phyloP scores from a whole-genome alignment of 2,888 invertebrate species.

The Stegana nigrithorax region DNA sequence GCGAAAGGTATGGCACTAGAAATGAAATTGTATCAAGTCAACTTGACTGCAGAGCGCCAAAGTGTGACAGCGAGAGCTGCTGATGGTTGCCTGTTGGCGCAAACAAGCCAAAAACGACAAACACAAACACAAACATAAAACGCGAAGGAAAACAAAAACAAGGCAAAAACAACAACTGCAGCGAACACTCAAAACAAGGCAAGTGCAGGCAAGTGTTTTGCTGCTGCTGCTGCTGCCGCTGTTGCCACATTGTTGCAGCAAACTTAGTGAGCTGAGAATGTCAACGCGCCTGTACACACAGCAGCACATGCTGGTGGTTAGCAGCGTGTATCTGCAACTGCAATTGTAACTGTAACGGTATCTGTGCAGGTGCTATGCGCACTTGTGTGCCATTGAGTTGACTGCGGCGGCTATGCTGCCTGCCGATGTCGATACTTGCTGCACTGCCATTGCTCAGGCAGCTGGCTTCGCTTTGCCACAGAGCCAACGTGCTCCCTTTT shows the following conservation, averaged over 20 bases:
- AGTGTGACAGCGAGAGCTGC: background rate
- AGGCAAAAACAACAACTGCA: background rate
- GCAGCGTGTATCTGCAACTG: too few species aligned
- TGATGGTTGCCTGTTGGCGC: too few species aligned
- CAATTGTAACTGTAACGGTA: too few species aligned
- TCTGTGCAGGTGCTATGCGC: background rate
- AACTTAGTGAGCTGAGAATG: conserved; percentile 3
- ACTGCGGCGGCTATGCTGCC: background rate
- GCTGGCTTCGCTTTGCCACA: too few species aligned
- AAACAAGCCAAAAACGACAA: background rate
- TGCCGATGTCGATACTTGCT: background rate
- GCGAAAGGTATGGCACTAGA: background rate
- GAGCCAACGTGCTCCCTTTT: background rate
- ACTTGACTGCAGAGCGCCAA: conserved; percentile 11
- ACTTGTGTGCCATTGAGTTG: background rate
- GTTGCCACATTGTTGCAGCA: conserved; percentile 8
- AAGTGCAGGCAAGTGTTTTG: background rate
- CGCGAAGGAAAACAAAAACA: background rate
- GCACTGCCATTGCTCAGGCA: background rate
- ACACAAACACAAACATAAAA: background rate
- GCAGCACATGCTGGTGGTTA: too few species aligned
- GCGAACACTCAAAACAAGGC: background rate
- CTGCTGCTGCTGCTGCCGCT: background rate
- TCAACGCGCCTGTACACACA: too few species aligned
- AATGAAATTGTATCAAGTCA: conserved; percentile 16